A percentile compares a stretch with the other conserved stretches of the same genome.
phyloP scores from a whole-genome alignment of 2,113 vertebrate genomes.

The Nycticryphes semicollaris region DNA sequence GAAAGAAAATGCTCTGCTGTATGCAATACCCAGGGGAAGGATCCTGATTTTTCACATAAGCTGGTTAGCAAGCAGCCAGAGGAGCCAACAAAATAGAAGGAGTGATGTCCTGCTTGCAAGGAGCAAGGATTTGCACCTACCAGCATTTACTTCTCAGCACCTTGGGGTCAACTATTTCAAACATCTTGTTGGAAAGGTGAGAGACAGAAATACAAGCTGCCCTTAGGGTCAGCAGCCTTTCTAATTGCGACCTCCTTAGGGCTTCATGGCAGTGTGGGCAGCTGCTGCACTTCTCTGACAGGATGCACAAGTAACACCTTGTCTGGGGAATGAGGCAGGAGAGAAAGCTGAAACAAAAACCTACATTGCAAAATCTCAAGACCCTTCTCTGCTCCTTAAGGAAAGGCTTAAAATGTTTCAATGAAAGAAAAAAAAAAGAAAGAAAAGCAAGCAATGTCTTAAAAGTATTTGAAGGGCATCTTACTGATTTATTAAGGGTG shows the following conservation, averaged over 20 bases:
- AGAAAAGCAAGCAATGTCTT: not conserved
- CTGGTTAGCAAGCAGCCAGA: not conserved
- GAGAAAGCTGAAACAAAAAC: not conserved
- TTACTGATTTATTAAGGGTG: slow-evolving; percentile 52
- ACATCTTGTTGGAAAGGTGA: not conserved
- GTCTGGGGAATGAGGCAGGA: not conserved
- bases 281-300: not conserved
- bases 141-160: not conserved
- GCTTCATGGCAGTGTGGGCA: not conserved
- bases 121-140: not conserved
- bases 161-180: not conserved
- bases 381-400: not conserved
- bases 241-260: not conserved
- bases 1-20: not conserved
- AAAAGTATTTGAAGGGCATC: slow-evolving; percentile 27
- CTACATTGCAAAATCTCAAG: not conserved
- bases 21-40: not conserved
- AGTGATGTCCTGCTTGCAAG: not conserved
- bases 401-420: not conserved
- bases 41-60: not conserved
- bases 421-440: not conserved
- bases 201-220: not conserved
- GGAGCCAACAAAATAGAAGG: not conserved
- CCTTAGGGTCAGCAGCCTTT: not conserved
- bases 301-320: not conserved